Evolutionary conservation across 1,140 invertebrate species (phyloP).

Genomic region (Sinonovacula constricta): DNA sequence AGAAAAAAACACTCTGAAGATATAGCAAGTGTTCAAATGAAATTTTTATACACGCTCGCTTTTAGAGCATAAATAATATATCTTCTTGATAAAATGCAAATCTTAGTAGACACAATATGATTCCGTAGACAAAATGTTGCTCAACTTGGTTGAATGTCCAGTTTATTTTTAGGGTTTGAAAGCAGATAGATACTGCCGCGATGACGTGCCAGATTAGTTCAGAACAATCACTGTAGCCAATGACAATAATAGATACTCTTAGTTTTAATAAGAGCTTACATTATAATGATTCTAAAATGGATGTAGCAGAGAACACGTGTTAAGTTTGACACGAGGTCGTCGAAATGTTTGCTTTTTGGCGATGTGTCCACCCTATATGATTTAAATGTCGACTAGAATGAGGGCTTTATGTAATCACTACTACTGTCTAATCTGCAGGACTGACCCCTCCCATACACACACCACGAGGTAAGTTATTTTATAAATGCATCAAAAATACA

Average conservation of each 20-base stretch:
- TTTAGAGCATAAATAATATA: too few species aligned
- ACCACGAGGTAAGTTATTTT: too few species aligned
- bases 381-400: slow-evolving; percentile 96
- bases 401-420: slow-evolving; percentile 93
- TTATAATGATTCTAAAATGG: too few species aligned
- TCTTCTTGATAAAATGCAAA: not conserved
- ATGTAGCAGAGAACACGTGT: slow-evolving; percentile 82
- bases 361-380: slow-evolving; percentile 97
- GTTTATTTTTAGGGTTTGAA: slow-evolving; percentile 43
- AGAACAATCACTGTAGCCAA: too few species aligned
- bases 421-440: slow-evolving; percentile 96
- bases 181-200: slow-evolving; percentile 10
- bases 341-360: slow-evolving; percentile 87
- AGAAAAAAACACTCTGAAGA: too few species aligned
- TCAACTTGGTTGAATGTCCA: slow-evolving; percentile 51
- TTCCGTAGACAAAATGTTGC: slow-evolving; percentile 65
- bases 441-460: slow-evolving; percentile 90
- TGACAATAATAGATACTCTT: too few species aligned
- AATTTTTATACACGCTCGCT: too few species aligned
- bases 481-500: too few species aligned
- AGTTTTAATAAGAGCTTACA: too few species aligned
- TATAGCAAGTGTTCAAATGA: too few species aligned
- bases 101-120: slow-evolving; percentile 50
- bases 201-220: slow-evolving; percentile 33
- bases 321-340: slow-evolving; percentile 94